These are phyloP conservation scores for Limnothrissa miodon DNA, from an alignment of 2,113 vertebrate species.

Conservation along the genomic window DNA sequence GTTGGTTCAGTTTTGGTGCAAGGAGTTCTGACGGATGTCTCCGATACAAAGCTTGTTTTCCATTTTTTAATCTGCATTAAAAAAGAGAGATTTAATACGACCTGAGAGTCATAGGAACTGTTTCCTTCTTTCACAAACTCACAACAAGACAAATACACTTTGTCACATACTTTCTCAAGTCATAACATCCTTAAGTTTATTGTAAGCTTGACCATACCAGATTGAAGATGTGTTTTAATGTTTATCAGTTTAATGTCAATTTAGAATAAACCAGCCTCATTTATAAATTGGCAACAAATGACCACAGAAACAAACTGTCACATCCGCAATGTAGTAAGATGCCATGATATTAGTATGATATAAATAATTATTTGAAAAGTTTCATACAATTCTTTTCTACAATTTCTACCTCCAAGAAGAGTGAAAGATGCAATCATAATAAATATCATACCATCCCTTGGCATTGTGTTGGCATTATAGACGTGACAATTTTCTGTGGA, in stretches of 20 bases:
- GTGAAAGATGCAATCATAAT: too few relatives aligned
- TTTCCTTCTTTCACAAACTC: background rate
- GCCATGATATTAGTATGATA: too few relatives aligned
- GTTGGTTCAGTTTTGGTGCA: background rate
- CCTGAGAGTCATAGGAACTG: background rate
- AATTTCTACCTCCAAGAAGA: too few relatives aligned
- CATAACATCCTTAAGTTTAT: background rate
- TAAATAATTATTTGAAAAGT: too few relatives aligned
- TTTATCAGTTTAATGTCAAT: background rate
- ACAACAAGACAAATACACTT: background rate
- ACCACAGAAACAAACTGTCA: too few relatives aligned
- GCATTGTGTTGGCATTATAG: too few relatives aligned
- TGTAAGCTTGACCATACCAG: background rate
- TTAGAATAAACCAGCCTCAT: background rate
- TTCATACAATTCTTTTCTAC: too few relatives aligned
- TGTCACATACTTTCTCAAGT: background rate
- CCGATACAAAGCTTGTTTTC: conserved; percentile 7
- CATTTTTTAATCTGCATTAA: conserved; percentile 20
- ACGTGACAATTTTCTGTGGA: too few relatives aligned
- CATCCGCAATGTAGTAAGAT: too few relatives aligned
- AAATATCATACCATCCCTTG: too few relatives aligned
- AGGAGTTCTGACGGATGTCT: background rate
- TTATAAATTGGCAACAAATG: too few relatives aligned
- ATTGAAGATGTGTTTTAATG: background rate
- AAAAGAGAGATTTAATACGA: conserved; percentile 15